Base-by-base conservation (phyloP, 2,888 invertebrate species). In the Conchocele bisecta region DNA sequence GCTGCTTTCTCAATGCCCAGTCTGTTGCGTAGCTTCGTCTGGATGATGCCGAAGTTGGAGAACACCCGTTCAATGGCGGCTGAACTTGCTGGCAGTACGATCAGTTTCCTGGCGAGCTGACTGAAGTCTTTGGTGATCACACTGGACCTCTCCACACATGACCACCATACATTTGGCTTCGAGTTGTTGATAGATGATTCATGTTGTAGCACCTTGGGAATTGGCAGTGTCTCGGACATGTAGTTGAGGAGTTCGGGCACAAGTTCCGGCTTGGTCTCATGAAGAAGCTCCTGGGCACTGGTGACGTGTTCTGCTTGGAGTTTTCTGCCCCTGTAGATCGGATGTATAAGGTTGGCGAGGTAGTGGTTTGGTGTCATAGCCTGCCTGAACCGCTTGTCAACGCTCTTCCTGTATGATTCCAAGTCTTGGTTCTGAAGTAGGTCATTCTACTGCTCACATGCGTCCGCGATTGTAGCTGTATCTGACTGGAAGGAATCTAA, bases 331-430 rank as follows among this genome's bases (percentile, higher is more conserved):
- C 54, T 75, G 70, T 70, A 70, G 44, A 48, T 20, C 33, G 61
- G 70, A 56, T 75, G 75, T n/a, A 75, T 35, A 28, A 63, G 20
- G 50, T 75, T 66, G 28, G 75, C 75, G 13, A 70, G 24, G 37
- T 41, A 75, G 48, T 70, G 70, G 46, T 37, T 46, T 0, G 58
- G 41, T 26, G 61, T 66, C 65, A 70, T 66, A 33, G 66, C 63
- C 37, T 75, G 69, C 29, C 60, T 31, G 33, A 69, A 69, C 20
- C 68, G 41, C 3, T 61, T 53, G n/a, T 24, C 9, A 4, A 60
- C 58, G n/a, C 28, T 53, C 24, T 35, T 50, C 5, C 29, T 29
- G 28, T 58, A 48, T 3, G 64, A 64, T 9, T 57, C 4, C 26
- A 64, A 59, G 5, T 70, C 70, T 29, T 4, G 4, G 28, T 22